Evolutionary conservation across 2,888 invertebrate genomes (phyloP), one percentile per base, ranked within the genome.

Genomic region (Torymus tubicola): DNA sequence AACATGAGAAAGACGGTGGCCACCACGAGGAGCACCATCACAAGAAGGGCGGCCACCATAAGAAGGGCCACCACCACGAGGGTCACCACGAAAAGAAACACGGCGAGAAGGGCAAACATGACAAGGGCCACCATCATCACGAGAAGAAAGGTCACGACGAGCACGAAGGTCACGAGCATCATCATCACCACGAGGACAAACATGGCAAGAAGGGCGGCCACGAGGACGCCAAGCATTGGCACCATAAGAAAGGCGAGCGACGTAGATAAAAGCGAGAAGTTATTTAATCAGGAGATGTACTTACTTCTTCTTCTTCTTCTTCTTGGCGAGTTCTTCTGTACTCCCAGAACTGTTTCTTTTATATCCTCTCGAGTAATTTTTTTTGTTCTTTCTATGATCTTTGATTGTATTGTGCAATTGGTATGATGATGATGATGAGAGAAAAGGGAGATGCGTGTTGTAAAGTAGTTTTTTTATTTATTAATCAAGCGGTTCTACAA

Each of bases 1-100:
- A 94, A 42, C 92, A 93, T 65, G 94, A 94, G 85, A 94, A 94
- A 82, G 93, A 94, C 80, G 95, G 94, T 0, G 94, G 92, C 0
- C 93, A 91, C 87, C 92, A 93, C 83, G 90, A 92, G 24, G 93
- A 94, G 60, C 92, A 93, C 77, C 90, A 91, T 61, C 88, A 88
- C 78, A 88, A 92, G 82, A 92, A 93, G 93, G 94, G 94, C 2
- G 94, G 93, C 0, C 91, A 92, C 80, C 91, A 91, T 84, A 93
- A 94, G 87, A 92, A 92, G 24, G 92, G 92, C 0, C 92, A 93
- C 70, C 90, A 92, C 68, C 90, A 94, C 12, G 91, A 92, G 0
- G 92, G 87, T 0, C 91, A 93, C 83, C 90, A 93, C 64, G 91
- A 92, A 31, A 92, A 91, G 67, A 88, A 92, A 24, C 92, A 93